Evolutionary conservation across 2,888 invertebrate genomes (phyloP), one percentile per base, ranked within the genome.

Genomic region (Glaucopsyche alexis): DNA sequence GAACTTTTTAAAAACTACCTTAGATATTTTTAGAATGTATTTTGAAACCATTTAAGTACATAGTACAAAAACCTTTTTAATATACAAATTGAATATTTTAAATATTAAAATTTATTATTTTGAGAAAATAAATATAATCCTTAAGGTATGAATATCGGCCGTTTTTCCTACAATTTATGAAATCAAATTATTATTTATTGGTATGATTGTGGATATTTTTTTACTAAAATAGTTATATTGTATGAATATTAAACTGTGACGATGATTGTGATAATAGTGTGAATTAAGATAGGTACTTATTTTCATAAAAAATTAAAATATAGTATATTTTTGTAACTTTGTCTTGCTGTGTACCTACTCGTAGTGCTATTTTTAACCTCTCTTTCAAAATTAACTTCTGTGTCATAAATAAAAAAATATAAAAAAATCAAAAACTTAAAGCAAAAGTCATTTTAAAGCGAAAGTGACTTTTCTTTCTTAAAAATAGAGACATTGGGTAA

Each of bases 211-310:
- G 42, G n/a, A 50, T 14, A 50, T 52, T 52, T 52, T 52, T 16
- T n/a, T 7, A 16, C 52, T 52, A 52, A 52, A 52, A 52, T 16
- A 16, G 52, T 52, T 8, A 8, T 52, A 52, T 52, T 52, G 52
- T 16, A 52, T 52, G 52, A 52, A 52, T 52, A 42, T 42, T 42
- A 52, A 52, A 52, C 52, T 52, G 8, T 52, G 16, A 52, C 52
- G 52, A 16, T 52, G 52, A 52, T 16, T 52, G 52, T 52, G 52
- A 52, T 52, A 52, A 16, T 50, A 50, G 50, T 50, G 50, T n/a
- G 50, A n/a, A 7, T 14, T 50, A 50, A 50, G 50, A 50, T 50
- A 16, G 7, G 8, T 9, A 16, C 9, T 19, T 52, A 6, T 42
- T 42, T 42, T 1, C 42, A 8, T 42, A 42, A 7, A 42, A 42